Base-by-base conservation (phyloP, 53 echinoderm and acorn worm species). In the Stichopus horrens region DNA sequence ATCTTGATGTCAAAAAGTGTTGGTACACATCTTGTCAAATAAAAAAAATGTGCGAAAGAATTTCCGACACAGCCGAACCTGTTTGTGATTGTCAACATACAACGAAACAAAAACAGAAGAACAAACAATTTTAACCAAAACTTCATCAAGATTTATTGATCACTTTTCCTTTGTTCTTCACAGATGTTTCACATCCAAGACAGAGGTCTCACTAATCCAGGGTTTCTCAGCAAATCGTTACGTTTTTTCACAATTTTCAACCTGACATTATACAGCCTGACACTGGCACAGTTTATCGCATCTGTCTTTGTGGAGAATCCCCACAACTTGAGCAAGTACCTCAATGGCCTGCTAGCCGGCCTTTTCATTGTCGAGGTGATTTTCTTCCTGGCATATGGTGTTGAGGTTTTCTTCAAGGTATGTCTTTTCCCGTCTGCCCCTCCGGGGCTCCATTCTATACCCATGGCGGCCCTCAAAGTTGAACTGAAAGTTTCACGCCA, bases 391-490 rank as follows among this genome's bases (percentile, higher is more conserved):
- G 91, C 92, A 0, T 99, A 99, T 75, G 99, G 99, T 79, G 96
- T 99, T 6, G 99, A 99, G 71, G 99, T 99, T 19, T 99, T 90
- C 84, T 94, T 99, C 86, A 99, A 96, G 93, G 99, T 94, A 55
- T 89, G 89, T 76, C 4, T 37, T 71, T 37, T 37, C 37, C 54
- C 53, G 79, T 4, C 5, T 23, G 4, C 52, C 52, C 52, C 18
- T 54, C 76, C 2, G 0, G 4, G 37, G 37, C 37, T 1, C 37
- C 37, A 1, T 37, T 37, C 37, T 37, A 37, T 11, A 67, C 11
- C n/a, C 11, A 67, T 67, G n/a, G 11, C n/a, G 68, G 37, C 37
- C 37, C 37, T 67, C 68, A 1, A 67, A 67, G 68, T 67, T 67
- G 68, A 14, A n/a, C 11, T 14, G 68, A 67, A 11, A n/a, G 68